Evolutionary conservation across 2,888 invertebrate species (phyloP).

Genomic region (Autographa gamma): DNA sequence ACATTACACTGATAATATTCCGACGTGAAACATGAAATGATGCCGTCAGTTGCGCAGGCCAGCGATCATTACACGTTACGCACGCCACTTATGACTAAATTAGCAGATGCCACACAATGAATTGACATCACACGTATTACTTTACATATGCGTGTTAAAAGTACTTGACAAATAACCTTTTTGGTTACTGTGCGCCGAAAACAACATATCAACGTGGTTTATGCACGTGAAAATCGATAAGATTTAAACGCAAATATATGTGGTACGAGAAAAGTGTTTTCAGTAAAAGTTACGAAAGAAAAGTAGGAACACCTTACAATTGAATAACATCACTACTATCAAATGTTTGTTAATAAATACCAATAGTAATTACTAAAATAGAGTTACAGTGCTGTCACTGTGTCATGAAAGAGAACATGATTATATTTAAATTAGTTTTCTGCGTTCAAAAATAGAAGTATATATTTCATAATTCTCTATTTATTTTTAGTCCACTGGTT

Average conservation of each 20-base stretch:
- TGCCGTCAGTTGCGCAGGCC: slow-evolving; percentile 22
- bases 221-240: neutral
- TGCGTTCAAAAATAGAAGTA: neutral
- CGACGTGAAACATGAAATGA: slow-evolving; percentile 51
- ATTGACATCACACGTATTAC: slow-evolving; percentile 46
- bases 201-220: neutral
- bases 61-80: slow-evolving; percentile 44
- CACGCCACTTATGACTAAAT: slow-evolving; percentile 50
- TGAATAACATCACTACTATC: too few relatives aligned
- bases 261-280: neutral
- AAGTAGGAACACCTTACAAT: neutral
- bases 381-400: neutral
- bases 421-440: neutral
- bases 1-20: slow-evolving; percentile 34
- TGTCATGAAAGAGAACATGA: neutral
- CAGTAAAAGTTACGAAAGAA: neutral
- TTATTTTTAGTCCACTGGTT: neutral
- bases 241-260: neutral
- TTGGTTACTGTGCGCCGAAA: neutral
- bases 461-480: neutral
- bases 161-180: slow-evolving; percentile 28
- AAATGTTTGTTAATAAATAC: too few relatives aligned
- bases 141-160: slow-evolving; percentile 47
- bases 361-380: neutral
- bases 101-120: slow-evolving; percentile 50